A percentile compares a stretch with the other conserved stretches of the same genome.
Evolutionary conservation across 2,113 vertebrate species (phyloP).

Genomic region (Orycteropus afer): DNA sequence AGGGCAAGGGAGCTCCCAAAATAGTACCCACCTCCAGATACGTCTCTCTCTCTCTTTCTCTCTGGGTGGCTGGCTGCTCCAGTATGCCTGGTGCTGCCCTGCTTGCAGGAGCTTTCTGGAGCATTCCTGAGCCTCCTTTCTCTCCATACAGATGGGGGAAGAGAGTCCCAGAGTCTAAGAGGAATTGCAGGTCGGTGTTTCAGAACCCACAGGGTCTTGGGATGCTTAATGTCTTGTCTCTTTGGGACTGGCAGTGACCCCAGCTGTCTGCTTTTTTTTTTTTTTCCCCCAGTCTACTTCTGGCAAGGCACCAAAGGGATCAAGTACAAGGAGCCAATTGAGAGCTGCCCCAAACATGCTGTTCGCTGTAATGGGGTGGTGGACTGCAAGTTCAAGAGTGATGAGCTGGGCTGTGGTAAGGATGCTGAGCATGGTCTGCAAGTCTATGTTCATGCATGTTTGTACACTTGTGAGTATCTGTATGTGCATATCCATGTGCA

Average conservation of each 20-base stretch:
- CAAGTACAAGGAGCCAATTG: conserved; percentile 84
- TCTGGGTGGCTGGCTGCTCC: conserved; percentile 12
- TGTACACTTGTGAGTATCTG: accelerated
- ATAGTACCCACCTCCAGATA: background rate
- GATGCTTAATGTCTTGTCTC: background rate
- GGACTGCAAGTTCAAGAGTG: conserved; percentile 85
- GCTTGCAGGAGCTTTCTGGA: conserved; percentile 57
- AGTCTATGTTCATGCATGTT: accelerated
- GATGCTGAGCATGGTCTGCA: accelerated
- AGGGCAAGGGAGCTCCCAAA: background rate
- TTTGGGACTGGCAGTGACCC: background rate
- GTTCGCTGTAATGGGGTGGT: conserved; percentile 84
- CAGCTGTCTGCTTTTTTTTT: accelerated
- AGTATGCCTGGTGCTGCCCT: conserved; percentile 47
- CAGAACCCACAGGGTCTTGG: conserved; percentile 62
- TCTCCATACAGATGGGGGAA: conserved; percentile 77
- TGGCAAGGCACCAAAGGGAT: conserved; percentile 83
- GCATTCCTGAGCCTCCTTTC: conserved; percentile 67
- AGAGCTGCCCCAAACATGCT: conserved; percentile 79
- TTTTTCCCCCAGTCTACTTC: conserved; percentile 85
- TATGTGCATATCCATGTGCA: accelerated
- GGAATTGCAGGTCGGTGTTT: conserved; percentile 58
- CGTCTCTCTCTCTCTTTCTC: background rate
- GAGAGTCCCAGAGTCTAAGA: conserved; percentile 73
- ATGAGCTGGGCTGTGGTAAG: conserved; percentile 88